Conservation (phyloP, 2,797 vertebrate species). For the Notolabrus celidotus region DNA sequence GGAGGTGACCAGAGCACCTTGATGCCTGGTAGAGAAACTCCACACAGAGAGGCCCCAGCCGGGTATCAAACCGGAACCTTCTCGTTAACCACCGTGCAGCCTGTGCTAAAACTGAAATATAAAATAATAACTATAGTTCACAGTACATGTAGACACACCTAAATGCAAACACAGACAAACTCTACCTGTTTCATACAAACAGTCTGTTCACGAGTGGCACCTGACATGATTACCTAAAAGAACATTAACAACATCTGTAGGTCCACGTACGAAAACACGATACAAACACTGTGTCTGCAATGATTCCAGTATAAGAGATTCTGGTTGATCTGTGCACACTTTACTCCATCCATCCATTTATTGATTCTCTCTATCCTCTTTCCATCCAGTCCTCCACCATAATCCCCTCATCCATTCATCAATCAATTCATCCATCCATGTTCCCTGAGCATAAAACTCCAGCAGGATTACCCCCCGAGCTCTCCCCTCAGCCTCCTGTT, state of each 20-base stretch:
- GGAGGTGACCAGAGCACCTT: too few relatives aligned
- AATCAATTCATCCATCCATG: constrained; percentile 44
- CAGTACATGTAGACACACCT: neutral
- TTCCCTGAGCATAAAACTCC: constrained; percentile 14
- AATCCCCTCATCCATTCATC: constrained; percentile 61
- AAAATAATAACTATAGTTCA: too few relatives aligned
- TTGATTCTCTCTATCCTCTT: constrained; percentile 51
- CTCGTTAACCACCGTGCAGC: too few relatives aligned
- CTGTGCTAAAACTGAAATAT: too few relatives aligned
- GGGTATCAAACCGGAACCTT: too few relatives aligned
- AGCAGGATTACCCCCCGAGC: constrained; percentile 26
- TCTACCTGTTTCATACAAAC: too few relatives aligned
- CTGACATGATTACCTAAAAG: neutral
- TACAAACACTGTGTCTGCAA: neutral
- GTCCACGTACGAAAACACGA: neutral
- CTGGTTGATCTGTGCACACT: constrained; percentile 14
- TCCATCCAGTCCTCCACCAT: constrained; percentile 39
- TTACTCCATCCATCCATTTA: constrained; percentile 39
- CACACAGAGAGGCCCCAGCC: too few relatives aligned
- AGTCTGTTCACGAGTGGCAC: too few relatives aligned
- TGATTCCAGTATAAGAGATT: constrained; percentile 23
- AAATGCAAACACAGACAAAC: neutral
- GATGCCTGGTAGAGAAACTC: too few relatives aligned
- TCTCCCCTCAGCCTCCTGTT: constrained; percentile 2
- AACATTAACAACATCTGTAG: neutral